Evolutionary conservation across 2,797 vertebrate genomes (phyloP).

Genomic region (Enteromius unitaeniatus): DNA sequence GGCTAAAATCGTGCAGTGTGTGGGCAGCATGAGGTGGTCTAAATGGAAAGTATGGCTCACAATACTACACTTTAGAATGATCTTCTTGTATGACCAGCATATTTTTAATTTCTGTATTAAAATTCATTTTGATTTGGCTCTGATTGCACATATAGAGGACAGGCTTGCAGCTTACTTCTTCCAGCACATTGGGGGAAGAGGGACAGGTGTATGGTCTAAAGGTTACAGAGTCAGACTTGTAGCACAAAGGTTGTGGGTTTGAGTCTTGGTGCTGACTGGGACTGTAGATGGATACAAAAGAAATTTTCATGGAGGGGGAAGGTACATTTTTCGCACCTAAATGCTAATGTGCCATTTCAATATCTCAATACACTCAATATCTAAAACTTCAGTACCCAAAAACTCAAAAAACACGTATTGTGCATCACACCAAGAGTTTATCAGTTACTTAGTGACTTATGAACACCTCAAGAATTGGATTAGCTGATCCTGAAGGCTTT

Average conservation of each 20-base stretch:
- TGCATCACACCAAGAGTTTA: slow-evolving; percentile 35
- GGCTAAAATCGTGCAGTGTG: not conserved
- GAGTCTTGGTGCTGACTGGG: not conserved
- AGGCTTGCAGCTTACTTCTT: slow-evolving; percentile 56
- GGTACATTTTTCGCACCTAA: not conserved
- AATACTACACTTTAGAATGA: not conserved
- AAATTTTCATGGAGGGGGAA: not conserved
- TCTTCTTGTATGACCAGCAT: not conserved
- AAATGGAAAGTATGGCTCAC: slow-evolving; percentile 13
- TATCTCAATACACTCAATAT: slow-evolving; percentile 19
- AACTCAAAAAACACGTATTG: slow-evolving; percentile 28
- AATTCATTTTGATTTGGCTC: slow-evolving; percentile 43
- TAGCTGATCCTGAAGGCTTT: not conserved
- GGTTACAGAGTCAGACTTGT: not conserved
- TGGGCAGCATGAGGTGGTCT: not conserved
- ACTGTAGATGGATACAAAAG: not conserved
- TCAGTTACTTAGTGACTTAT: not conserved
- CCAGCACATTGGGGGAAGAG: slow-evolving; percentile 48
- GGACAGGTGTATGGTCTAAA: slow-evolving; percentile 30
- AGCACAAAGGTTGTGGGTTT: not conserved
- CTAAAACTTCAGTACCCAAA: slow-evolving; percentile 26
- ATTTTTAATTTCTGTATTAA: not conserved
- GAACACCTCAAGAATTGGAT: not conserved
- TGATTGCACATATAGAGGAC: slow-evolving; percentile 54
- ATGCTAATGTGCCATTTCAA: not conserved